A percentile compares a stretch with the other conserved stretches of the same genome.
Evolutionary conservation across 35 echinoderm and acorn worm species (phyloP).

Genomic region (Diadema setosum): DNA sequence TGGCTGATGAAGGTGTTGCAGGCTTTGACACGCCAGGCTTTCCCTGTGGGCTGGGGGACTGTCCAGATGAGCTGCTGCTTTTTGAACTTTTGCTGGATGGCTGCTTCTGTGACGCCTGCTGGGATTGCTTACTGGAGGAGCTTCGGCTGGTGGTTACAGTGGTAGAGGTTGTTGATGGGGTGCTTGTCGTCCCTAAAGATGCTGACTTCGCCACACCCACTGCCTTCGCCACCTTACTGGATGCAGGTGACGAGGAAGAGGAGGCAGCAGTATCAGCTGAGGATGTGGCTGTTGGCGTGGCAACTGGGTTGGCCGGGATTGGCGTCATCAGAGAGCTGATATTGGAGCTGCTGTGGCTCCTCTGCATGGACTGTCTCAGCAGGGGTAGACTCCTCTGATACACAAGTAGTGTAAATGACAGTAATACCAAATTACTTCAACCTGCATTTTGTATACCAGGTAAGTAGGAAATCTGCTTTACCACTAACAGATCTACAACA

Average conservation of each 20-base stretch:
- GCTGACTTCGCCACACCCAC: background rate
- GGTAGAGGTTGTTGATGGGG: constrained; percentile 19
- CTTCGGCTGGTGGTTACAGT: background rate
- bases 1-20: background rate
- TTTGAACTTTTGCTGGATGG: background rate
- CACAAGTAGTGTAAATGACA: too few species aligned
- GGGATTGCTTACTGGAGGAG: constrained; percentile 21
- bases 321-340: constrained; percentile 58
- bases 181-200: background rate
- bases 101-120: background rate
- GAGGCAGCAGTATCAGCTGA: background rate
- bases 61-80: background rate
- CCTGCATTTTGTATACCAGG: too few species aligned
- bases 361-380: constrained; percentile 72
- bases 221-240: too few species aligned
- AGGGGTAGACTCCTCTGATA: constrained; percentile 93
- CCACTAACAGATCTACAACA: too few species aligned
- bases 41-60: background rate
- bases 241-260: too few species aligned
- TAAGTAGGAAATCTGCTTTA: too few species aligned
- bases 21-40: background rate
- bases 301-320: background rate
- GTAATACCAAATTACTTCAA: too few species aligned
- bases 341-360: constrained; percentile 37
- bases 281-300: background rate